These are phyloP conservation scores for Desmophyllum pertusum DNA, from an alignment of 92 coral and sea anemone species.

Conservation along the genomic window DNA sequence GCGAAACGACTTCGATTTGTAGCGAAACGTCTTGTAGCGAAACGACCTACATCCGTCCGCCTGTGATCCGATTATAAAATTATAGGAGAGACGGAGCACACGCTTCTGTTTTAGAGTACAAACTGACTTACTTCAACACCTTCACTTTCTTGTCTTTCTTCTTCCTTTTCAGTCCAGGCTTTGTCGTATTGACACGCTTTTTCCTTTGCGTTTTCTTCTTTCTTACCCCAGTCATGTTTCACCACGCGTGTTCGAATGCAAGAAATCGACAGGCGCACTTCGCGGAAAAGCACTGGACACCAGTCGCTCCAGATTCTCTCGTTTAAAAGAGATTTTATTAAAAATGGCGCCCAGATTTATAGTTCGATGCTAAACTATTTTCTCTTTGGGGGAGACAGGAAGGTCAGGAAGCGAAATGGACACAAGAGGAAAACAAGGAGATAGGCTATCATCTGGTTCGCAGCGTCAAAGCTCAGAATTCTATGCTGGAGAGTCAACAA, in stretches of 20 bases:
- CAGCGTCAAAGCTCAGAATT: slow-evolving; percentile 87
- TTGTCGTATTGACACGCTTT: slow-evolving; percentile 81
- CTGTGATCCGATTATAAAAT: too few relatives aligned
- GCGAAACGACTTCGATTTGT: too few relatives aligned
- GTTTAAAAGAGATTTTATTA: neutral
- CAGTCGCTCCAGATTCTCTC: slow-evolving; percentile 18
- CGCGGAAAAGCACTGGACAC: slow-evolving; percentile 18
- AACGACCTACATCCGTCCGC: too few relatives aligned
- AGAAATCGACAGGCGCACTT: slow-evolving; percentile 38
- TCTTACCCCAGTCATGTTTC: slow-evolving; percentile 86
- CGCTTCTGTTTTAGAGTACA: neutral
- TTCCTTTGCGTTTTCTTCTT: slow-evolving; percentile 77
- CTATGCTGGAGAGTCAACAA: slow-evolving; percentile 78
- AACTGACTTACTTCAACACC: slow-evolving; percentile 72
- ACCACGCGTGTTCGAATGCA: neutral
- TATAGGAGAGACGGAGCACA: neutral
- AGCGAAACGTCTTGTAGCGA: too few relatives aligned
- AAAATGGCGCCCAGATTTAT: slow-evolving; percentile 85
- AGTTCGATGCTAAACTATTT: neutral
- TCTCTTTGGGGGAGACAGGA: too few relatives aligned
- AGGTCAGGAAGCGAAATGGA: slow-evolving; percentile 36
- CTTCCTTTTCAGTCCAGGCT: slow-evolving; percentile 69
- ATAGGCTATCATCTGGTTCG: slow-evolving; percentile 49
- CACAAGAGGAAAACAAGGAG: slow-evolving; percentile 35
- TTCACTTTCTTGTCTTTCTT: slow-evolving; percentile 71